Percentiles rank a stretch among this genome's conserved stretches.
These are phyloP conservation scores for Simalia tracyae DNA, from an alignment of 2,797 vertebrate species.

Conservation along the genomic window DNA sequence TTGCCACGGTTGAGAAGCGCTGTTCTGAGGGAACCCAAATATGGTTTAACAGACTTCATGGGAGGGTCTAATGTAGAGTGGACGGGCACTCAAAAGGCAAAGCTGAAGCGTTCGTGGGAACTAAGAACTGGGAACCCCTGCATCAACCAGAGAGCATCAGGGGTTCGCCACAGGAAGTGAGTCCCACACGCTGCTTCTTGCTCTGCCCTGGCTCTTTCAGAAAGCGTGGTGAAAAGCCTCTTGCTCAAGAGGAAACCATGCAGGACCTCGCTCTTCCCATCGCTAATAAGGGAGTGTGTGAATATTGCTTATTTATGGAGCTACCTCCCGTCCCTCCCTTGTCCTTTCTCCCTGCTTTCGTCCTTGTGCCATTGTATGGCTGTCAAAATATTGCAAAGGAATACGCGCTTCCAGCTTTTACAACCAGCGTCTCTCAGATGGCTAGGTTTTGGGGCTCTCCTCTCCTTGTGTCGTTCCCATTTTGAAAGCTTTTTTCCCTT, in stretches of 20 bases:
- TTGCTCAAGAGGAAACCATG: not conserved
- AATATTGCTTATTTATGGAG: not conserved
- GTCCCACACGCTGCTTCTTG: fast-evolving
- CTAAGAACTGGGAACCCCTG: not conserved
- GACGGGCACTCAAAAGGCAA: not conserved
- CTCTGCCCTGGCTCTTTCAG: not conserved
- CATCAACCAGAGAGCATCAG: not conserved
- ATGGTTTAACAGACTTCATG: not conserved
- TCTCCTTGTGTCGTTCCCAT: not conserved
- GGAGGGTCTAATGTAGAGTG: too few relatives aligned
- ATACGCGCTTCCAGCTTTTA: not conserved
- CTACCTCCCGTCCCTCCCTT: not conserved
- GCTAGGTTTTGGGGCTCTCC: not conserved
- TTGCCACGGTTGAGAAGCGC: not conserved
- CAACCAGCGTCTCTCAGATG: not conserved
- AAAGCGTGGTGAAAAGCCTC: not conserved
- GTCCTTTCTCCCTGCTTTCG: not conserved
- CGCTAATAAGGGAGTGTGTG: not conserved
- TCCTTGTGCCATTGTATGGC: not conserved
- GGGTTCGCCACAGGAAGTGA: not conserved
- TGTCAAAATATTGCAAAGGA: not conserved
- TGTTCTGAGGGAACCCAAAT: not conserved
- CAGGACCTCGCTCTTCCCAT: not conserved
- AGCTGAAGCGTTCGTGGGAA: not conserved
- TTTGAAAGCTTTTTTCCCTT: not conserved